Conservation (phyloP, 2,113 vertebrate species). For the Silurus glanis region DNA sequence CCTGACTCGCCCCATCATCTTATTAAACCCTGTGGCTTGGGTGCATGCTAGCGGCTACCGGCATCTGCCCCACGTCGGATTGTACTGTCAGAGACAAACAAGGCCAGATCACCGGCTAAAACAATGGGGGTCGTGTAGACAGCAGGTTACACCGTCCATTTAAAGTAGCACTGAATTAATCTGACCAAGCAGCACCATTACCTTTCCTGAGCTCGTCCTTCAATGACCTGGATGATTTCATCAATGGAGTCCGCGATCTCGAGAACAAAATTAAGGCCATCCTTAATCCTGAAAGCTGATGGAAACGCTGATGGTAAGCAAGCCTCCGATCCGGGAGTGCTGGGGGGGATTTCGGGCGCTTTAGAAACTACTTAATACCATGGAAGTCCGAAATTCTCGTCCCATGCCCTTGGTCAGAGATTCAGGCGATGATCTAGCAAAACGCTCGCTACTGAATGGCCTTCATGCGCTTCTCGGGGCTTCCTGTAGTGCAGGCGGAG, state of each 20-base stretch:
- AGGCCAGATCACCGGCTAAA: not conserved
- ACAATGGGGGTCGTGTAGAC: no score
- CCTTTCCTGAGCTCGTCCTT: constrained; percentile 72
- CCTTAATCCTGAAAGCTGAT: constrained; percentile 40
- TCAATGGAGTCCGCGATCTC: constrained; percentile 67
- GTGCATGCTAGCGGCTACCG: not conserved
- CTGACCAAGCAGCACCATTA: constrained; percentile 43
- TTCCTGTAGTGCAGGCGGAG: constrained; percentile 14
- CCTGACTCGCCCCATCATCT: not conserved
- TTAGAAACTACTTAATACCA: constrained; percentile 33
- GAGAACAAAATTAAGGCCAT: constrained; percentile 80
- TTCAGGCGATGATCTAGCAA: constrained; percentile 36
- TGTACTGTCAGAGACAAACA: not conserved
- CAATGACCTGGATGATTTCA: constrained; percentile 71
- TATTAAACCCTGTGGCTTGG: not conserved
- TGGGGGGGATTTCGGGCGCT: constrained; percentile 11
- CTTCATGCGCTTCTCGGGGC: constrained; percentile 5
- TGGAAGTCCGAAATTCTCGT: constrained; percentile 29
- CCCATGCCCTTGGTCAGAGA: constrained; percentile 52
- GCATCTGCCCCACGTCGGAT: no score
- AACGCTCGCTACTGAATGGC: not conserved
- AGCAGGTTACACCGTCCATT: not conserved
- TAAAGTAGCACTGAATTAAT: not conserved
- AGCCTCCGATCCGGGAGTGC: not conserved
- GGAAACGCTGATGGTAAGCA: not conserved